These are phyloP conservation scores for Notolepis coatsorum DNA, from an alignment of 2,797 vertebrate genomes.

Conservation along the genomic window DNA sequence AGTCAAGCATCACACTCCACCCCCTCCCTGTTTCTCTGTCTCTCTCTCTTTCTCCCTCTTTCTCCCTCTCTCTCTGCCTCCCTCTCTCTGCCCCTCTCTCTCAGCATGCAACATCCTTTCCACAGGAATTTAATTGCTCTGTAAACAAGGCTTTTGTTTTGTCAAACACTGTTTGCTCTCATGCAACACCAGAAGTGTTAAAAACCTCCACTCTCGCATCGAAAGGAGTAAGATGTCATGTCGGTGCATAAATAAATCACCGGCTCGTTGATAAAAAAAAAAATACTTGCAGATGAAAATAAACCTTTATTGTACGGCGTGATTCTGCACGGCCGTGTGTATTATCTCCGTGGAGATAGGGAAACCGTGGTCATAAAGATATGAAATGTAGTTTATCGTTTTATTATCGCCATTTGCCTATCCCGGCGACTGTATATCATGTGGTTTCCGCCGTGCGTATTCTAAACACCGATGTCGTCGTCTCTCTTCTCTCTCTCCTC, in stretches of 20 bases:
- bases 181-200: slow-evolving; percentile 66
- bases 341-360: slow-evolving; percentile 26
- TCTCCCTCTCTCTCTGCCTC: slow-evolving; percentile 25
- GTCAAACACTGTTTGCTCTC: slow-evolving; percentile 68
- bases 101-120: slow-evolving; percentile 76
- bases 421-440: slow-evolving; percentile 36
- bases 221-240: slow-evolving; percentile 53
- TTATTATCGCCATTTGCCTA: slow-evolving; percentile 42
- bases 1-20: slow-evolving; percentile 36
- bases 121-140: slow-evolving; percentile 79
- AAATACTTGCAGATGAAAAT: slow-evolving; percentile 37
- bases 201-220: slow-evolving; percentile 55
- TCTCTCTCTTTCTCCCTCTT: slow-evolving; percentile 22
- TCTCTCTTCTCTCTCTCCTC: slow-evolving; percentile 56
- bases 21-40: neutral
- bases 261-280: slow-evolving; percentile 50
- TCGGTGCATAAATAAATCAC: slow-evolving; percentile 48
- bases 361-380: slow-evolving; percentile 31
- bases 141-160: slow-evolving; percentile 78
- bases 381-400: slow-evolving; percentile 40
- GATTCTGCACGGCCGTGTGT: slow-evolving; percentile 13
- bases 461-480: slow-evolving; percentile 50
- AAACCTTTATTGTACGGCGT: slow-evolving; percentile 23
- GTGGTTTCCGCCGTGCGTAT: slow-evolving; percentile 37
- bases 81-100: slow-evolving; percentile 40